These are phyloP conservation scores for Meteorus cinctellus DNA, from an alignment of 2,888 invertebrate species.

Conservation along the genomic window DNA sequence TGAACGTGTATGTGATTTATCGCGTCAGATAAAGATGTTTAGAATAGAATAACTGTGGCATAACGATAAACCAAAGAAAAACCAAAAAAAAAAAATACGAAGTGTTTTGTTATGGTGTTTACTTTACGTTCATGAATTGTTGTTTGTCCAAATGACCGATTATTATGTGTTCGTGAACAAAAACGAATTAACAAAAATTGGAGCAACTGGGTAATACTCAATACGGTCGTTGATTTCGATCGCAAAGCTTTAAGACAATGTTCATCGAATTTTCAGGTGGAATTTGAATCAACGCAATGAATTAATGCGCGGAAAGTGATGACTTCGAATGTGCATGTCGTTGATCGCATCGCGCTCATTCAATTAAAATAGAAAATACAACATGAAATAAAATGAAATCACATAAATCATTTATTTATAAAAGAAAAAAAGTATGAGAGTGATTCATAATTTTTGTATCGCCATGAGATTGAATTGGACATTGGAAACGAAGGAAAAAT, in stretches of 20 bases:
- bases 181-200: background rate
- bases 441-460: background rate
- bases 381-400: background rate
- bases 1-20: background rate
- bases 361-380: slow-evolving; percentile 5
- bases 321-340: slow-evolving; percentile 1
- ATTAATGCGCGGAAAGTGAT: slow-evolving; percentile 13
- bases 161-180: background rate
- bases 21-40: background rate
- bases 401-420: background rate
- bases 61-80: background rate
- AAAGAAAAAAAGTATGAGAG: background rate
- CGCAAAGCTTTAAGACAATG: slow-evolving; percentile 25
- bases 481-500: background rate
- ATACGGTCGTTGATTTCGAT: slow-evolving; percentile 20
- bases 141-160: slow-evolving; percentile 12
- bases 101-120: background rate
- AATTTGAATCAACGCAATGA: slow-evolving; percentile 6
- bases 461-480: background rate
- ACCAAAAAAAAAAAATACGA: background rate
- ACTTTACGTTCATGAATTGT: slow-evolving; percentile 20
- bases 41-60: background rate
- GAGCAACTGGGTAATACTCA: slow-evolving; percentile 26
- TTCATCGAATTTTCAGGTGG: slow-evolving; percentile 7
- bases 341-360: slow-evolving; percentile 5